These are phyloP conservation scores for Pungitius pungitius DNA, from an alignment of 2,113 vertebrate genomes.

Conservation along the genomic window DNA sequence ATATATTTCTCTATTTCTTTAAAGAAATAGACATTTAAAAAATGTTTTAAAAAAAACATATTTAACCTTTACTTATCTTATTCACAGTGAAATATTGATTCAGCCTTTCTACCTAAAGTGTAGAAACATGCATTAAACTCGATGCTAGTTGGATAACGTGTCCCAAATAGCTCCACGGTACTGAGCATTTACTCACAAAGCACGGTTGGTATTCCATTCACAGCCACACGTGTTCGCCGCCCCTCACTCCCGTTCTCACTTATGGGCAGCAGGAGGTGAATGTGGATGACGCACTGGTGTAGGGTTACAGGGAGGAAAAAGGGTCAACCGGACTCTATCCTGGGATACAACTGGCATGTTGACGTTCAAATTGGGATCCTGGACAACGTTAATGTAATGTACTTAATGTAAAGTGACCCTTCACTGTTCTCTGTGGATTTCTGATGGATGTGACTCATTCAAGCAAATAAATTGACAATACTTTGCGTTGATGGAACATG, in stretches of 20 bases:
- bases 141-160: background rate
- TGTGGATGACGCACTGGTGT: slow-evolving; percentile 41
- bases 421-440: background rate
- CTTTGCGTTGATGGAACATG: background rate
- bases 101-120: background rate
- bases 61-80: background rate
- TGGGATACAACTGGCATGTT: background rate
- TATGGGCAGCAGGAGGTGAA: slow-evolving; percentile 24
- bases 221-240: slow-evolving; percentile 64
- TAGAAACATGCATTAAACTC: background rate
- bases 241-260: slow-evolving; percentile 37
- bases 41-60: background rate
- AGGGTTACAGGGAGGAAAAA: slow-evolving; percentile 43
- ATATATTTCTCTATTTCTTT: background rate
- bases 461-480: background rate
- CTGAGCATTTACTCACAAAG: slow-evolving; percentile 45
- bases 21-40: background rate
- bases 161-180: slow-evolving; percentile 31
- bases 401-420: background rate
- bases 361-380: background rate
- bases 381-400: no score
- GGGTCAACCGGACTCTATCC: background rate
- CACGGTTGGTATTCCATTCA: slow-evolving; percentile 71
- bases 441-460: background rate
- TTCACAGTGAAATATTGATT: background rate